Evolutionary conservation across 2,113 vertebrate species (phyloP), one percentile per base, ranked within the genome.

Genomic region (Cochlearius cochlearius): DNA sequence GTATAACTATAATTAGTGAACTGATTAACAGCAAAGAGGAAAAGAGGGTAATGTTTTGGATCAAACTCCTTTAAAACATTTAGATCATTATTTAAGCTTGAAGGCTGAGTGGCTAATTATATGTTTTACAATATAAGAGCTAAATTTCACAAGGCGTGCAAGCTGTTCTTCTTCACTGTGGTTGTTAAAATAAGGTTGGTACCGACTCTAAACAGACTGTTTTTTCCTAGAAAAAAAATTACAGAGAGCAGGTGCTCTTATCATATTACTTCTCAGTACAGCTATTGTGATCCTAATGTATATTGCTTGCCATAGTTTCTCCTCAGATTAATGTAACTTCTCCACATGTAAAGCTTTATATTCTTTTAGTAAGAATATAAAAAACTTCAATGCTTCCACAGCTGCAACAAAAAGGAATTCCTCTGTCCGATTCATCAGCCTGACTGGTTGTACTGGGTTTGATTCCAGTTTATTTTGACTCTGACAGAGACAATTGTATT

Each of bases 1-100:
- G 90, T 90, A 77, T 89, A 97, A 90, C 93, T 96, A 17, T 98
- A 98, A 97, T 98, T 97, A 97, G 75, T 87, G 74, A 88, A 78
- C 80, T 89, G 86, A 98, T 97, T 96, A 96, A 92, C 63, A 88
- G 92, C 75, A 92, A 89, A 97, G 80, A 83, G 52, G 83, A 78
- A 77, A 83, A 94, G 67, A 93, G 34, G 94, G 56, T 95, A 96
- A 92, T 94, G 95, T 95, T 97, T 95, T 94, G 96, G 75, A 97
- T 98, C 92, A 94, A 94, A 88, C 71, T 88, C 83, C 64, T 85
- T 97, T 96, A 96, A 97, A 97, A 88, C 41, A 89, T 96, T 94
- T 90, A 62, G 90, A 77, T 97, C 53, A 85, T 97, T 96, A 97
- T 95, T 97, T 97, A 97, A 96, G 71, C 78, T 86, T 97, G 80